Conservation (phyloP, 2,797 vertebrate genomes). For the Cyprinodon diabolis region DNA sequence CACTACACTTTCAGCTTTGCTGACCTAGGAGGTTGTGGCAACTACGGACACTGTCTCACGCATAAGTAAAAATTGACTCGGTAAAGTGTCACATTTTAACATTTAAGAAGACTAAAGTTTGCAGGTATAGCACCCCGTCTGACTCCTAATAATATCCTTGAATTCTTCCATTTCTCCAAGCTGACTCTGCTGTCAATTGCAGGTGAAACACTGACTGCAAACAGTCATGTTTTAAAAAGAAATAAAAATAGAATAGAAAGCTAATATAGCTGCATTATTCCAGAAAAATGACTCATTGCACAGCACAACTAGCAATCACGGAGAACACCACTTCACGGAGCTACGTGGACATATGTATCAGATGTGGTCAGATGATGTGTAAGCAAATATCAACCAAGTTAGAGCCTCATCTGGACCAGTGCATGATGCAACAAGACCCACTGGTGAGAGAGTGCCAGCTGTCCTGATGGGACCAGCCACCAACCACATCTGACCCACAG, state of each 20-base stretch:
- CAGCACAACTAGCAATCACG: conserved; percentile 46
- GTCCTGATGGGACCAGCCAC: conserved; percentile 66
- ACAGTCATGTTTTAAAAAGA: neutral
- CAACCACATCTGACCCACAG: conserved; percentile 70
- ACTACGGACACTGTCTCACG: neutral
- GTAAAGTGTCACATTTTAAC: neutral
- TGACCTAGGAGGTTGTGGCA: neutral
- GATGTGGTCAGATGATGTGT: conserved; percentile 55
- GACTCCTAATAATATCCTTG: neutral
- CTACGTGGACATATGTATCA: conserved; percentile 50
- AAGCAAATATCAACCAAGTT: conserved; percentile 23
- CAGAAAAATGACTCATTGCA: conserved; percentile 28
- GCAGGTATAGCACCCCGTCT: neutral
- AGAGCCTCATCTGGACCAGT: conserved; percentile 43
- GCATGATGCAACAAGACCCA: conserved; percentile 61
- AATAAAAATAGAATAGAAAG: neutral
- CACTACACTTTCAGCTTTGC: neutral
- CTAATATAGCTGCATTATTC: conserved; percentile 55
- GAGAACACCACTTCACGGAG: conserved; percentile 59
- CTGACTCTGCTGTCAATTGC: neutral
- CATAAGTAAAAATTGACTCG: neutral
- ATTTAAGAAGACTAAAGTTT: neutral
- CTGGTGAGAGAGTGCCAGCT: conserved; percentile 50
- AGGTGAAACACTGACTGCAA: neutral
- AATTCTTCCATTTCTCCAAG: neutral